These are phyloP conservation scores for Aradophagus sp. DNA, from an alignment of 1,140 invertebrate species.

Conservation along the genomic window DNA sequence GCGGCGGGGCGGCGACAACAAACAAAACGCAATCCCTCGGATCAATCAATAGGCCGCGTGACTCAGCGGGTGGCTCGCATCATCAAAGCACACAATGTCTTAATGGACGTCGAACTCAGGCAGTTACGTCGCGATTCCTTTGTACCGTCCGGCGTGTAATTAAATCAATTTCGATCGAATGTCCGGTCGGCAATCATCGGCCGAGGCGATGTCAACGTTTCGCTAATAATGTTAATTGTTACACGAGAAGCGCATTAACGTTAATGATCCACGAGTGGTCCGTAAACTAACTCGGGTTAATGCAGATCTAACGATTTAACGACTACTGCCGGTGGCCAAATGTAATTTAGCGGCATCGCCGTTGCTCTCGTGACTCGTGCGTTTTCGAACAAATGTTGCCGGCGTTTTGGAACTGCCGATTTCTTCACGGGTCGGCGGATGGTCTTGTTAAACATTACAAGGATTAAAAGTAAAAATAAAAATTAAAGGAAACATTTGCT, in stretches of 20 bases:
- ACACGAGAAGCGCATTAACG: slow-evolving; percentile 50
- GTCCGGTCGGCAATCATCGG: slow-evolving; percentile 19
- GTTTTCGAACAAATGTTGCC: slow-evolving; percentile 7
- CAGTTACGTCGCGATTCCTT: slow-evolving; percentile 18
- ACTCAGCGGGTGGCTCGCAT: slow-evolving; percentile 29
- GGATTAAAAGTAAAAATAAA: no score
- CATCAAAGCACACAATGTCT: slow-evolving; percentile 33
- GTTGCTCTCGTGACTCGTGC: slow-evolving; percentile 46
- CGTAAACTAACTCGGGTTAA: slow-evolving; percentile 63
- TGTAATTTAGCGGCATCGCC: slow-evolving; percentile 62
- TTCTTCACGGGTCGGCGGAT: neutral
- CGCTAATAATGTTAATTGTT: slow-evolving; percentile 37
- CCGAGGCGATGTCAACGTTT: slow-evolving; percentile 20
- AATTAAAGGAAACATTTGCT: no score
- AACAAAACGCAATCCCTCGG: slow-evolving; percentile 17
- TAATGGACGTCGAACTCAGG: slow-evolving; percentile 19
- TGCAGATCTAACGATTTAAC: slow-evolving; percentile 71
- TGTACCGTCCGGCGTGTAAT: slow-evolving; percentile 16
- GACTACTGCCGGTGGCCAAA: slow-evolving; percentile 62
- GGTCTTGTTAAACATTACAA: no score
- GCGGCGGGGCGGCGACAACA: neutral
- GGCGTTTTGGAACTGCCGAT: slow-evolving; percentile 8
- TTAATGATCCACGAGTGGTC: slow-evolving; percentile 66
- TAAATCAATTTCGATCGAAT: slow-evolving; percentile 45
- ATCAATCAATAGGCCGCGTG: slow-evolving; percentile 23